A percentile compares a stretch with the other conserved stretches of the same genome.
Evolutionary conservation across 2,888 invertebrate genomes (phyloP).

Genomic region (Lasioglossum zephyrum): DNA sequence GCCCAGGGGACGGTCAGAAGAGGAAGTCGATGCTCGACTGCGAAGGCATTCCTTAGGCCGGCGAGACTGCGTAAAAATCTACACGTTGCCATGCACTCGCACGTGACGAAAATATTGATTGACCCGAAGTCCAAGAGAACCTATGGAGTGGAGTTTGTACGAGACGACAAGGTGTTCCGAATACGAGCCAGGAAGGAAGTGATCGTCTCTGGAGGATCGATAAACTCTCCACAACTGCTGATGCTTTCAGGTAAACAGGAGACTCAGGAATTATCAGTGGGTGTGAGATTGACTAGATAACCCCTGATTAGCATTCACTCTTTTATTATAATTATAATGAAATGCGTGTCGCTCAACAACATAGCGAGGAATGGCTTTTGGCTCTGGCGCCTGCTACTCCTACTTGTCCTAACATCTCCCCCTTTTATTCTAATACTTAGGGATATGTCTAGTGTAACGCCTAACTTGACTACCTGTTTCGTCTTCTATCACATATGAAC

Average conservation of each 20-base stretch:
- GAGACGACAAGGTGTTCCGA: conserved; percentile 90
- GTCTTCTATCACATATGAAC: not conserved
- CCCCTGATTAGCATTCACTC: too few relatives aligned
- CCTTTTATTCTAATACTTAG: too few relatives aligned
- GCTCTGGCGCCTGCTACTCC: too few relatives aligned
- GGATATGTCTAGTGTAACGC: not conserved
- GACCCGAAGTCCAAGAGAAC: conserved; percentile 88
- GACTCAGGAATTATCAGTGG: too few relatives aligned
- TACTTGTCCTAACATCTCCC: too few relatives aligned
- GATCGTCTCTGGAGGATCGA: conserved; percentile 94
- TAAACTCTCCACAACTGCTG: conserved; percentile 96
- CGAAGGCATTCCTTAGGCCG: conserved; percentile 94
- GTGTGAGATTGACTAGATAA: not conserved
- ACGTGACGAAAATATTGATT: conserved; percentile 86
- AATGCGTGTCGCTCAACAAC: too few relatives aligned
- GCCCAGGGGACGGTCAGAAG: conserved; percentile 92
- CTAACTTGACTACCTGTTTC: not conserved
- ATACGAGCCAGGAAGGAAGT: conserved; percentile 94
- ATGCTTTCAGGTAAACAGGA: conserved; percentile 97
- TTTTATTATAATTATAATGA: too few relatives aligned
- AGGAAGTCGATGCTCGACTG: conserved; percentile 94
- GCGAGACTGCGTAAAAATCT: conserved; percentile 92
- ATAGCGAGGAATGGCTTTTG: too few relatives aligned
- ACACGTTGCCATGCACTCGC: conserved; percentile 93
- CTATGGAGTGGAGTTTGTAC: conserved; percentile 92